Base-by-base conservation (phyloP, 2,113 vertebrate genomes). In the Saccopteryx bilineata region DNA sequence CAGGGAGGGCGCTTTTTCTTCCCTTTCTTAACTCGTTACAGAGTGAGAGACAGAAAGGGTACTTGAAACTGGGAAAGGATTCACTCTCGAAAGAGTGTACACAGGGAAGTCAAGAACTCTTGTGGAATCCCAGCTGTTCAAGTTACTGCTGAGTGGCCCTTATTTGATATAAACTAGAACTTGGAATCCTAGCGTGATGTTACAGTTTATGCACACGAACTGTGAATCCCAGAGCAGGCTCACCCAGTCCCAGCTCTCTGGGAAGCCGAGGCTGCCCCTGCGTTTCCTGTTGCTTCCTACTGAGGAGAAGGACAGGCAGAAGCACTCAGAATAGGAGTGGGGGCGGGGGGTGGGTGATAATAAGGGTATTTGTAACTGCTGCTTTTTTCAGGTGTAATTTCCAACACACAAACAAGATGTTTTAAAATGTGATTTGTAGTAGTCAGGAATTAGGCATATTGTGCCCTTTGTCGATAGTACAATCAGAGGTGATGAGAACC, bases 301-400 rank as follows among this genome's bases (percentile, higher is more conserved):
- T 98, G 97, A 98, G 98, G 98, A 98, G 95, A 87, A 98, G 95
- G 95, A 97, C 95, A 96, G 96, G 97, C 95, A 97, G 97, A 98
- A 92, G 96, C 95, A 97, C 96, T 2, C 26, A 89, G 97, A 96
- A 95, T 92, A 93, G 91, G 89, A 52, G 90, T 74, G 87, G 10
- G 56, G 14, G 63, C 14, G 9, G 72, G 2, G 39, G 39, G 7
- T 1, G 31, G 78, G 31, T 4, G 60, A 76, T 93, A 98, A 97
- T 97, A 97, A 98, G 97, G 97, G 96, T 98, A 98, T 98, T 98
- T 98, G 97, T 98, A 98, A 98, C 98, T 99, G 99, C 99, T 99
- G 99, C 99, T 99, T 98, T 98, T 97, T 98, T 98, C 98, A 98
- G 98, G 98, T 98, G 98, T 99, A 98, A 99, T 97, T 98, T 98